Evolutionary conservation across 2,113 vertebrate genomes (phyloP).

Genomic region (Sander lucioperca): DNA sequence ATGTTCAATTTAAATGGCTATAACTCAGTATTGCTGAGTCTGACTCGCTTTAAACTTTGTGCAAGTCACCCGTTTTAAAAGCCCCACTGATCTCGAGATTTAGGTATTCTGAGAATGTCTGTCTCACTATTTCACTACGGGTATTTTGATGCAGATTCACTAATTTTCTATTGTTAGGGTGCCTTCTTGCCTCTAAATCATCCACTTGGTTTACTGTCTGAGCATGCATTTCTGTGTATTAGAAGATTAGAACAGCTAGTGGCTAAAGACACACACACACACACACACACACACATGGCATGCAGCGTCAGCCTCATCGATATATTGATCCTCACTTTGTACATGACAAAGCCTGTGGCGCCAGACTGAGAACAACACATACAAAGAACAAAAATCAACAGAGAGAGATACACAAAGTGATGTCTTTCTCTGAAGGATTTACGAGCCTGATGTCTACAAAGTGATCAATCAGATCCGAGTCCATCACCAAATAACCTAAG

Average conservation of each 20-base stretch:
- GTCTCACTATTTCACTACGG: background rate
- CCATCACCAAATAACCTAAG: background rate
- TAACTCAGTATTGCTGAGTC: too few species aligned
- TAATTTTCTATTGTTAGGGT: conserved; percentile 6
- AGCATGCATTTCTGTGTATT: background rate
- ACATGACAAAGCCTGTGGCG: conserved; percentile 1
- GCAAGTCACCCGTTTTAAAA: background rate
- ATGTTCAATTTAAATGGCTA: background rate
- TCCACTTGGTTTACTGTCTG: background rate
- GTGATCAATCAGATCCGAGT: background rate
- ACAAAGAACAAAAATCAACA: background rate
- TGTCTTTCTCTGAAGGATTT: background rate
- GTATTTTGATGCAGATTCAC: conserved; percentile 4
- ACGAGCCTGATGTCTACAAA: background rate
- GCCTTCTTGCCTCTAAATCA: conserved; percentile 20
- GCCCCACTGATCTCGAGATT: background rate
- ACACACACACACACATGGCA: background rate
- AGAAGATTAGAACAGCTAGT: conserved; percentile 9
- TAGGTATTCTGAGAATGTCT: background rate
- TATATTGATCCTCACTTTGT: conserved; percentile 9
- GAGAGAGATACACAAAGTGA: background rate
- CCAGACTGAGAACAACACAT: background rate
- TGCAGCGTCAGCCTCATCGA: conserved; percentile 9
- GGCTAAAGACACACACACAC: conserved; percentile 6
- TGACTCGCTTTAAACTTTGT: background rate